phyloP scores from a whole-genome alignment of 2,888 invertebrate genomes.

The Malthinus flaveolus region DNA sequence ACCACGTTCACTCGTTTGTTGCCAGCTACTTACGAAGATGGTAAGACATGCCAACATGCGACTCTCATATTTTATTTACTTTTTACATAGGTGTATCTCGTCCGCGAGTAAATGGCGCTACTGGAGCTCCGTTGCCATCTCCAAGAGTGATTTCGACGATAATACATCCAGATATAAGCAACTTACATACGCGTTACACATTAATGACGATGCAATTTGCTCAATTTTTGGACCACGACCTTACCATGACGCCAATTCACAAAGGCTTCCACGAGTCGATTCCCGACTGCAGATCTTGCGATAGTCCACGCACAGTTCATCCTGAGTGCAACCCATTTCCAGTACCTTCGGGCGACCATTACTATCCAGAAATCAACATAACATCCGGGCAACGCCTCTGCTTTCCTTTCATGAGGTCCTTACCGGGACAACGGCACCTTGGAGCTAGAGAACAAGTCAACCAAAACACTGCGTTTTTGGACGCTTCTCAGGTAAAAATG shows the following conservation, averaged over 20 bases:
- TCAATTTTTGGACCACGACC: constrained; percentile 91
- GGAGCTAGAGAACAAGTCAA: constrained; percentile 93
- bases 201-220: constrained; percentile 95
- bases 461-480: constrained; percentile 89
- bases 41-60: constrained; percentile 51
- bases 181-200: constrained; percentile 84
- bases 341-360: constrained; percentile 85
- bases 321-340: constrained; percentile 94
- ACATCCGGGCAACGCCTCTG: constrained; percentile 84
- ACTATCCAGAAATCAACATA: constrained; percentile 84
- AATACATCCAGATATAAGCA: constrained; percentile 90
- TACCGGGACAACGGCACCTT: constrained; percentile 87
- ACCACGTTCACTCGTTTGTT: constrained; percentile 83
- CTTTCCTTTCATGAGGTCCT: constrained; percentile 91
- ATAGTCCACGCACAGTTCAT: constrained; percentile 84
- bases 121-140: constrained; percentile 79
- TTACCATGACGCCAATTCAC: constrained; percentile 92
- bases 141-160: constrained; percentile 84
- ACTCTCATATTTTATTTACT: not conserved
- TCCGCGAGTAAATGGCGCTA: constrained; percentile 73
- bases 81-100: constrained; percentile 69
- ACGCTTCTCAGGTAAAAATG: constrained; percentile 66
- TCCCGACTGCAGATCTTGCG: constrained; percentile 86
- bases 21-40: constrained; percentile 87
- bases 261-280: constrained; percentile 90